Evolutionary conservation across 2,113 vertebrate genomes (phyloP).

Genomic region (Pseudopipra pipra): DNA sequence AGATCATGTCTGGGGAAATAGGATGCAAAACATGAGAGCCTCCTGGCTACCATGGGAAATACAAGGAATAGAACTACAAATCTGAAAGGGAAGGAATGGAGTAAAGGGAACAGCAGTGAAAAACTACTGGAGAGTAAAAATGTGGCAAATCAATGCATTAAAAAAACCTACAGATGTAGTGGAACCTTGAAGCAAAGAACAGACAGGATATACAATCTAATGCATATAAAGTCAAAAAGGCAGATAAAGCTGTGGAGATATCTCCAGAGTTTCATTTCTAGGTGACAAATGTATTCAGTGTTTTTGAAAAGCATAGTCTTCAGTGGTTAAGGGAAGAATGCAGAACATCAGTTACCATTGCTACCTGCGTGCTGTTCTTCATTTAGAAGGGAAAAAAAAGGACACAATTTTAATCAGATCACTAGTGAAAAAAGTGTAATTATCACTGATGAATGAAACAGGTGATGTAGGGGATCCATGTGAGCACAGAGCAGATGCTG

Average conservation of each 20-base stretch:
- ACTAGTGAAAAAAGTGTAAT: background rate
- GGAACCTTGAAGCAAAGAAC: background rate
- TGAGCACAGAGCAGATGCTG: background rate
- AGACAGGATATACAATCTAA: background rate
- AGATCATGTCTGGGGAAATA: constrained; percentile 29
- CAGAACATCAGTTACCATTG: background rate
- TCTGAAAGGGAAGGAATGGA: background rate
- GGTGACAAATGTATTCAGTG: background rate
- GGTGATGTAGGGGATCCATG: background rate
- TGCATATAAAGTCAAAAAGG: background rate
- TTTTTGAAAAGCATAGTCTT: background rate
- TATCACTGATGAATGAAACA: background rate
- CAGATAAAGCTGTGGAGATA: background rate
- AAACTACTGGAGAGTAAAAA: background rate
- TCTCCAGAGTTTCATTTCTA: background rate
- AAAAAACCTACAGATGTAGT: background rate
- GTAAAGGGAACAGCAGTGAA: background rate
- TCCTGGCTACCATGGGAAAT: constrained; percentile 4
- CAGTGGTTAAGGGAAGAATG: background rate
- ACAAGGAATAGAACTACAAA: background rate
- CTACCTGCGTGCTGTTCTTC: background rate
- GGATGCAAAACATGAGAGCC: background rate
- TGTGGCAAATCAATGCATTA: background rate
- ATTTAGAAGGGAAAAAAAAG: background rate
- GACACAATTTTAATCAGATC: background rate